phyloP scores from a whole-genome alignment of 1,140 invertebrate species.

The Penaeus chinensis region DNA sequence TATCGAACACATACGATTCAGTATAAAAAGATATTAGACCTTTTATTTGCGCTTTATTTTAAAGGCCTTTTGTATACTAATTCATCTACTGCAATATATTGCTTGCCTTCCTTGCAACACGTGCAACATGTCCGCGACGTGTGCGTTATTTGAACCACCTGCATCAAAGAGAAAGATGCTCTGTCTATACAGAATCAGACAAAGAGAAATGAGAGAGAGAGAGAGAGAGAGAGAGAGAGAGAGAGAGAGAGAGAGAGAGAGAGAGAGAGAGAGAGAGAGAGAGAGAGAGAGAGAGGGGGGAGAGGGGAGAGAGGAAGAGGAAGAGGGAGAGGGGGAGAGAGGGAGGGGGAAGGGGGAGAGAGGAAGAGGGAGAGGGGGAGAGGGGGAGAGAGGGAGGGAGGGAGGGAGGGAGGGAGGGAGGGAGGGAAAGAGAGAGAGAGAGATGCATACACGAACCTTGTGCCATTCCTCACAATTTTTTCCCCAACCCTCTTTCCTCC shows the following conservation, averaged over 20 bases:
- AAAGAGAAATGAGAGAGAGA: neutral
- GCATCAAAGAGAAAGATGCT: no score
- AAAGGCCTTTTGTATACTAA: no score
- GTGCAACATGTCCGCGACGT: no score
- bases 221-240: neutral
- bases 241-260: neutral
- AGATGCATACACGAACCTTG: no score
- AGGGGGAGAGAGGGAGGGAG: neutral
- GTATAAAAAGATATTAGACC: no score
- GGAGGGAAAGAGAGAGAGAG: neutral
- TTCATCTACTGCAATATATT: no score
- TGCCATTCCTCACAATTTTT: neutral
- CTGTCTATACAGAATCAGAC: no score
- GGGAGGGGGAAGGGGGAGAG: neutral
- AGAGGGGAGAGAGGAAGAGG: neutral
- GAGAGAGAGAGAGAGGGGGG: neutral
- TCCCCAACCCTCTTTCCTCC: neutral
- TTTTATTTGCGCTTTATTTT: no score
- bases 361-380: slow-evolving; percentile 16
- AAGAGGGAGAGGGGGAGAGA: neutral
- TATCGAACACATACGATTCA: no score
- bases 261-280: neutral
- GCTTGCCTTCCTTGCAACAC: no score
- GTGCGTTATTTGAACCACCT: no score
- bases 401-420: neutral